Base-by-base conservation (phyloP, 2,113 vertebrate genomes). In the Corythoichthys intestinalis region DNA sequence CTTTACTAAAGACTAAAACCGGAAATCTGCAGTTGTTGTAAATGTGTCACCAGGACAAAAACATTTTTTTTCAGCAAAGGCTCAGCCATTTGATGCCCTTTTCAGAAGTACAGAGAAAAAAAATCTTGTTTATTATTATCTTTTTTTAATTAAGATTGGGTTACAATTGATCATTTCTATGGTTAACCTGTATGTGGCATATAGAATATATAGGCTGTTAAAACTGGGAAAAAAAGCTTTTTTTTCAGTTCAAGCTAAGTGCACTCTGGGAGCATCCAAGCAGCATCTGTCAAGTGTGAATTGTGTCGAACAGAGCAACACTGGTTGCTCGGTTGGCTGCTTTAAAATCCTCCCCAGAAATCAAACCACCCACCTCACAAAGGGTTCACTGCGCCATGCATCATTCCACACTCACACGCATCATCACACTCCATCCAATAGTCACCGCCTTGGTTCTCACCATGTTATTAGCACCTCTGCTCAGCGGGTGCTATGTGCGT, bases 1-100 rank as follows among this genome's bases (percentile, higher is more conserved):
- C 74, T 77, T 83, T 76, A 74, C 78, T 87, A 78, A 88, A 84
- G 84, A 88, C 73, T 69, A 73, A 73, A 83, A 83, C 78, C 75
- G 79, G 80, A 80, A 73, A 76, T 78, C 74, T 66, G 66, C 50
- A n/a, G 73, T 76, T 74, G 83, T 82, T 83, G 71, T 78, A 85
- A 82, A 75, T 82, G 74, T 87, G 82, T 83, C 82, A 80, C 76
- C 66, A 72, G 79, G 76, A 77, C 70, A 76, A 85, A 76, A 65
- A 70, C 49, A 71, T 74, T 75, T 74, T 62, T 78, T 76, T 82
- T 57, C 81, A 68, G 86, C 72, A 81, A 74, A 66, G 58, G 70
- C 80, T 66, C 53, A 57, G 64, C 80, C 75, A 71, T 82, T 81
- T 72, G 65, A 85, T 63, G 71, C 49, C 20, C 20, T 28, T 28